Base-by-base conservation (phyloP, 2,797 vertebrate genomes). In the Sebastes umbrosus region DNA sequence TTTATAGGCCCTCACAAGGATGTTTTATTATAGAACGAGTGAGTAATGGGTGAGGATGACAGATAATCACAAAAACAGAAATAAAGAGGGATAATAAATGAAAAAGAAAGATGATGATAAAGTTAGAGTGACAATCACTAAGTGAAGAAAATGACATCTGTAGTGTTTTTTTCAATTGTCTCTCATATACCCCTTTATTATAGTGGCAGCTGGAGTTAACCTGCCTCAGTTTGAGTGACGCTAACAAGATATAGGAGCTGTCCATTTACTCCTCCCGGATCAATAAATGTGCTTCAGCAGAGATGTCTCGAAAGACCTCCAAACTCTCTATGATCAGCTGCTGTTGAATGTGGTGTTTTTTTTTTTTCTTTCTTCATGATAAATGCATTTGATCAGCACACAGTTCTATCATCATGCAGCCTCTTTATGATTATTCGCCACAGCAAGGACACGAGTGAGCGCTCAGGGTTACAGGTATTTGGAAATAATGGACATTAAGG, bases 161-260 rank as follows among this genome's bases (percentile, higher is more conserved):
- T 20, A 6, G 20, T 71, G 20, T 60, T 77, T 36, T 36, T 83
- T 68, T 46, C 18, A 27, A 3, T 43, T 24, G 18, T 69, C 69
- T 59, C 25, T 6, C 63, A 50, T 50, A 52, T 74, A 36, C 74
- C 16, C 34, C 16, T 69, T 82, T 73, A 87, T 87, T 84, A 43
- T 52, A 74, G 34, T 31, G 39, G 11, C 39, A 25, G n/a, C 63
- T 4, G 20, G 34, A 70, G 71, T 77, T 83, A 75, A 83, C 87
- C 50, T 70, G 32, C 25, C 16, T 62, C 54, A 14, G 24, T 65
- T 74, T 88, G 84, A 90, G 69, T 88, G 87, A 79, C 57, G 4
- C 71, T 77, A 90, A 85, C 70, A 29, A 79, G 73, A 71, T 77
- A 4, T 7, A 67, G 69, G 66, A 22, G 73, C 72, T 59, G 59